Conservation (phyloP, 2,113 vertebrate genomes). For the Blennius ocellaris region DNA sequence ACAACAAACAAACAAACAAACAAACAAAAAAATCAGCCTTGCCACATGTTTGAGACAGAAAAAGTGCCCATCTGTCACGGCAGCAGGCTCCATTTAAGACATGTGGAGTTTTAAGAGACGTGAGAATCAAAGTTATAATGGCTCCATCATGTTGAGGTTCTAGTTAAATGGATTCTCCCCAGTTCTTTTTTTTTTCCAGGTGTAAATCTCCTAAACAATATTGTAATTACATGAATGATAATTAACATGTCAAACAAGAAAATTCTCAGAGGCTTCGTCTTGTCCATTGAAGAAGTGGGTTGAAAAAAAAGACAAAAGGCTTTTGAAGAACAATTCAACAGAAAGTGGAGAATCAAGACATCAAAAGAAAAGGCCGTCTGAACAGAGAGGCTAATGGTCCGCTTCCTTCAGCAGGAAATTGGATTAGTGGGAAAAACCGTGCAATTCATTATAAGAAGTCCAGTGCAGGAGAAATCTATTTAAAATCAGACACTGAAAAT, state of each 20-base stretch:
- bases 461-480: conserved; percentile 12
- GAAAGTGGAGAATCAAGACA: neutral
- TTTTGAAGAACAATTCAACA: conserved; percentile 4
- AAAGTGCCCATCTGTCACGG: neutral
- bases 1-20: too few relatives aligned
- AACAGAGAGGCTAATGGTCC: neutral
- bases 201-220: neutral
- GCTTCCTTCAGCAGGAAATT: neutral
- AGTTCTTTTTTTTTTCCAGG: neutral
- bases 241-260: conserved; percentile 3
- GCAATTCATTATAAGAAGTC: conserved; percentile 6
- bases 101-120: neutral
- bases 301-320: neutral
- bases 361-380: neutral
- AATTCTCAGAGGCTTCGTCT: neutral
- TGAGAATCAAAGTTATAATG: neutral
- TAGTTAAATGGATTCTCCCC: neutral
- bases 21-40: too few relatives aligned
- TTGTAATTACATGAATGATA: neutral
- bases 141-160: neutral
- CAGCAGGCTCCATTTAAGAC: too few relatives aligned
- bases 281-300: neutral
- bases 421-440: conserved; percentile 19
- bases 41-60: neutral
- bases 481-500: conserved; percentile 13